Base-by-base conservation (phyloP, 2,797 vertebrate genomes). In the Poecilia picta region DNA sequence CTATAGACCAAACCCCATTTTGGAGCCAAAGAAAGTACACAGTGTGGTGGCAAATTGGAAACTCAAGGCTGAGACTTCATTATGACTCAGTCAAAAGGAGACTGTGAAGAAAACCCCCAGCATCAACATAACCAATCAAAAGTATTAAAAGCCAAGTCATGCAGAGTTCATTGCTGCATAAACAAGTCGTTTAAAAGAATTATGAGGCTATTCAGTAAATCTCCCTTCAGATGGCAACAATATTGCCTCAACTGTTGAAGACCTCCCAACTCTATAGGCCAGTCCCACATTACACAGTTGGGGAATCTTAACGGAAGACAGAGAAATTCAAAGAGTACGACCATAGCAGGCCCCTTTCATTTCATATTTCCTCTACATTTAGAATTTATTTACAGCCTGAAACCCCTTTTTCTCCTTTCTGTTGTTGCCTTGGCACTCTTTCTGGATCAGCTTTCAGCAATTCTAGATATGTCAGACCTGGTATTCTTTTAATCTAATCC, bases 121-220 rank as follows among this genome's bases (percentile, higher is more conserved):
- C 72, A 74, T 64, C 25, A 74, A 87, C 80, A 74, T 47, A 81
- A 80, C 68, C 78, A 83, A 80, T 88, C 84, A 82, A 73, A 88
- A 83, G 74, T 77, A 75, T 80, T 75, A 59, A 49, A 41, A 81
- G 76, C 51, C 72, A 78, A 88, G 89, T 91, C 83, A 91, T 88
- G 73, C 79, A 79, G 76, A 89, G 84, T 92, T 92, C 79, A 87
- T 73, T 86, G 90, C 66, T 83, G 80, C 75, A 85, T 90, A 89
- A 94, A 90, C 84, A 88, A 84, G 83, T 85, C 62, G 80, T 93
- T 91, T 80, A 77, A 89, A 90, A 88, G 82, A 89, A 89, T 91
- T 82, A 91, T 90, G 87, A 85, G 77, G 59, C 86, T 86, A 87
- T 90, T 90, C 81, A 74, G 73, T 41, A 85, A 90, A 88, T 91